Conservation (phyloP, 1,140 invertebrate genomes). For the Notospermus geniculatus region DNA sequence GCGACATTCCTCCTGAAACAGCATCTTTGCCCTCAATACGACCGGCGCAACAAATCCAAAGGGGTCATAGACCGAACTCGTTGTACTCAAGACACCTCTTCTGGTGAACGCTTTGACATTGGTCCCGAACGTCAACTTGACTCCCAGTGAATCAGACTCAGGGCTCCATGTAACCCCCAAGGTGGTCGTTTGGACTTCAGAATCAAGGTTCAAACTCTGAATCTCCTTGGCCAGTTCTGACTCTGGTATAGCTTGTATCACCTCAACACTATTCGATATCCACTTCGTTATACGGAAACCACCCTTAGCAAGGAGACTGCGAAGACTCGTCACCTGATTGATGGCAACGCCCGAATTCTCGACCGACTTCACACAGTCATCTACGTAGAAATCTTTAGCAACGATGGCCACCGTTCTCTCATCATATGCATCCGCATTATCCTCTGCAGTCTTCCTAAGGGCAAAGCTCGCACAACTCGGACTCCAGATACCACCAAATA, state of each 20-base stretch:
- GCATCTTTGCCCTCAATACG: slow-evolving; percentile 13
- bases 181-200: neutral
- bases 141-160: slow-evolving; percentile 6
- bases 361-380: slow-evolving; percentile 20
- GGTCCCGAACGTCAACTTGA: neutral
- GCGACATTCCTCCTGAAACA: slow-evolving; percentile 18
- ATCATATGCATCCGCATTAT: slow-evolving; percentile 5
- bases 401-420: slow-evolving; percentile 2
- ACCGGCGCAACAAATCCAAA: slow-evolving; percentile 17
- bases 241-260: slow-evolving; percentile 12
- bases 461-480: slow-evolving; percentile 23
- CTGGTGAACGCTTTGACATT: neutral
- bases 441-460: slow-evolving; percentile 19
- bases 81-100: slow-evolving; percentile 13
- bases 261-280: slow-evolving; percentile 9
- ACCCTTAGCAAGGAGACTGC: slow-evolving; percentile 1
- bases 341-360: slow-evolving; percentile 8
- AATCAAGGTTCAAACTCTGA: neutral
- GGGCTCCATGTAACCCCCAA: slow-evolving; percentile 9
- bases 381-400: slow-evolving; percentile 23
- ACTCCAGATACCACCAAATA: slow-evolving; percentile 25
- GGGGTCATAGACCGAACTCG: slow-evolving; percentile 19
- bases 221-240: slow-evolving; percentile 7
- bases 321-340: slow-evolving; percentile 1
- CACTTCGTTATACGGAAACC: slow-evolving; percentile 22